Base-by-base conservation (phyloP, 2,888 invertebrate species). In the Mayetiola destructor region DNA sequence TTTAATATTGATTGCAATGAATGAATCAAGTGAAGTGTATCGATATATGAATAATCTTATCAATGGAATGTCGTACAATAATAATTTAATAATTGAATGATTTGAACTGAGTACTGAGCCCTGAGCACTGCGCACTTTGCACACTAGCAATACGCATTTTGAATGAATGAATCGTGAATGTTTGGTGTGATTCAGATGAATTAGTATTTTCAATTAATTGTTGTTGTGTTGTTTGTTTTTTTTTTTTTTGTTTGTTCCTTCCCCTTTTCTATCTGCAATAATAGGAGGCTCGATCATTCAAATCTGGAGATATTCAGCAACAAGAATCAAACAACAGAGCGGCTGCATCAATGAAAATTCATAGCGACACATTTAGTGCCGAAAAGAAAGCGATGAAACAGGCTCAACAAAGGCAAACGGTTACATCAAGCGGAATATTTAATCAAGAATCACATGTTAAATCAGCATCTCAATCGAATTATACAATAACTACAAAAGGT, bases 321-420 rank as follows among this genome's bases (percentile, higher is more conserved):
- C 87, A 90, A 69, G 88, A 90, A 69, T 85, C 84, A 63, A 87
- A 88, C 69, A 88, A 87, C 69, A 81, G 89, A 74, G 84, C 87
- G 58, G 85, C 88, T 52, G 81, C 87, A 40, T 85, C 85, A 68
- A 85, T 89, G 75, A 85, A 88, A 71, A 77, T 92, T 58, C 87
- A 88, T 63, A 88, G 89, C 55, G 89, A 88, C 66, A 84, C 84
- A 39, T 91, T 88, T 72, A 88, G 86, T 64, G 84, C 88, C 12
- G 89, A 91, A 73, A 86, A 90, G 67, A 80, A 80, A 64, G 76
- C 76, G 35, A 81, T 82, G 69, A 80, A 84, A 56, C 82, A 85
- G 60, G 78, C 80, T 61, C 86, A 89, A 66, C 86, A 88, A 63
- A 78, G 85, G 42, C 88, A 86, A 69, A 87, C 85, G 2, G 82